Conservation (phyloP, 2,797 vertebrate species). For the Hydrophis major region DNA sequence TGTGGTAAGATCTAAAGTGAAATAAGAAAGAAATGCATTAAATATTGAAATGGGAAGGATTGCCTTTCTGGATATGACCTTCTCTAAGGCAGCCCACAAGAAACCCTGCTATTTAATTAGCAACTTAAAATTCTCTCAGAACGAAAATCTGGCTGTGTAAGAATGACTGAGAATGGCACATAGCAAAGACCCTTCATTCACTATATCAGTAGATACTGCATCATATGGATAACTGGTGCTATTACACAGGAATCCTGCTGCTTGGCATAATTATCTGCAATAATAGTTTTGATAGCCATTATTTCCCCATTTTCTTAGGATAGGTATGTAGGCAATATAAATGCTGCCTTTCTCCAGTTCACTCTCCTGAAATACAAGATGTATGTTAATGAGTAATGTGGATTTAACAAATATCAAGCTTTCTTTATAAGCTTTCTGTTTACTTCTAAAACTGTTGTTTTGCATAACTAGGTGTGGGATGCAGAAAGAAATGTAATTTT, state of each 20-base stretch:
- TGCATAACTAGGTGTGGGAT: background rate
- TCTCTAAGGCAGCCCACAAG: background rate
- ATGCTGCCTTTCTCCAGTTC: background rate
- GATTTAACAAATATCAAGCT: conserved; percentile 2
- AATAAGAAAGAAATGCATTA: background rate
- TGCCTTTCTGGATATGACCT: background rate
- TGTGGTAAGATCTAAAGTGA: conserved; percentile 17
- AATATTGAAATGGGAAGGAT: background rate
- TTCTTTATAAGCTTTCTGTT: background rate
- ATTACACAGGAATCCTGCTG: background rate
- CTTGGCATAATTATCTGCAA: conserved; percentile 17
- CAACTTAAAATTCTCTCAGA: background rate
- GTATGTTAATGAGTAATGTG: background rate
- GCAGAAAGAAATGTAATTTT: background rate
- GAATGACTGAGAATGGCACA: conserved; percentile 6
- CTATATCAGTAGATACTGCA: background rate
- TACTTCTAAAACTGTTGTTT: background rate
- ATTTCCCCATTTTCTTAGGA: background rate
- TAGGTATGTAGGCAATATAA: conserved; percentile 9
- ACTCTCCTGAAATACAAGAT: background rate
- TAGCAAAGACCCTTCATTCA: background rate
- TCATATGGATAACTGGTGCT: background rate
- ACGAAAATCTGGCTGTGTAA: background rate
- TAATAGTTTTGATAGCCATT: background rate
- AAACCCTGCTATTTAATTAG: conserved; percentile 5